Evolutionary conservation across 92 coral and sea anemone species (phyloP).

Genomic region (Parazoanthus atlanticus): DNA sequence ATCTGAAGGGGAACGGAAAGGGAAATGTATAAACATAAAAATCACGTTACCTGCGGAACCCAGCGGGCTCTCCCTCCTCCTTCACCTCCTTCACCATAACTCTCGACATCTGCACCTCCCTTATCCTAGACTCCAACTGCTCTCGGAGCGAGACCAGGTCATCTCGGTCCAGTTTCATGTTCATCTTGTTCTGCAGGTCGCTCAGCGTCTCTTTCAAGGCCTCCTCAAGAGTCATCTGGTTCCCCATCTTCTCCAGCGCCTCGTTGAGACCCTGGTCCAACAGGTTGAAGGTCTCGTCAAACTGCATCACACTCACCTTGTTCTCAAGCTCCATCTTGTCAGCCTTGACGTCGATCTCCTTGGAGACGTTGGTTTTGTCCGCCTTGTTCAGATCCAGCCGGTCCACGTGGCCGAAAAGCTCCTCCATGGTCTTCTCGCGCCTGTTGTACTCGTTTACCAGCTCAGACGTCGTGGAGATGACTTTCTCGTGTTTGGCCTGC

Average conservation of each 20-base stretch:
- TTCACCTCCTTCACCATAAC: slow-evolving; percentile 79
- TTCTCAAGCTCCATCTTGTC: slow-evolving; percentile 84
- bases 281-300: slow-evolving; percentile 89
- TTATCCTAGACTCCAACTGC: slow-evolving; percentile 89
- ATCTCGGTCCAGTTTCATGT: slow-evolving; percentile 81
- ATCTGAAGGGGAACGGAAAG: neutral
- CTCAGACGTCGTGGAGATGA: slow-evolving; percentile 77
- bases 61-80: slow-evolving; percentile 93
- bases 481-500: slow-evolving; percentile 86
- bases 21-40: neutral
- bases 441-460: slow-evolving; percentile 95
- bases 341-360: slow-evolving; percentile 89
- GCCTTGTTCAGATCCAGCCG: slow-evolving; percentile 88
- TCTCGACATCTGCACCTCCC: slow-evolving; percentile 78
- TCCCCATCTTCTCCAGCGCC: slow-evolving; percentile 96
- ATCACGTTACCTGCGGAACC: slow-evolving; percentile 81
- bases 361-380: slow-evolving; percentile 84
- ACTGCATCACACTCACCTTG: slow-evolving; percentile 87
- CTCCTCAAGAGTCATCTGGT: slow-evolving; percentile 87
- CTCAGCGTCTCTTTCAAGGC: slow-evolving; percentile 83
- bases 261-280: slow-evolving; percentile 93
- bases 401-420: slow-evolving; percentile 64
- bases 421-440: slow-evolving; percentile 85
- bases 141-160: slow-evolving; percentile 74
- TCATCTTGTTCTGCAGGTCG: slow-evolving; percentile 81